Conservation (phyloP, 2,113 vertebrate species). For the Bubo scandiacus region DNA sequence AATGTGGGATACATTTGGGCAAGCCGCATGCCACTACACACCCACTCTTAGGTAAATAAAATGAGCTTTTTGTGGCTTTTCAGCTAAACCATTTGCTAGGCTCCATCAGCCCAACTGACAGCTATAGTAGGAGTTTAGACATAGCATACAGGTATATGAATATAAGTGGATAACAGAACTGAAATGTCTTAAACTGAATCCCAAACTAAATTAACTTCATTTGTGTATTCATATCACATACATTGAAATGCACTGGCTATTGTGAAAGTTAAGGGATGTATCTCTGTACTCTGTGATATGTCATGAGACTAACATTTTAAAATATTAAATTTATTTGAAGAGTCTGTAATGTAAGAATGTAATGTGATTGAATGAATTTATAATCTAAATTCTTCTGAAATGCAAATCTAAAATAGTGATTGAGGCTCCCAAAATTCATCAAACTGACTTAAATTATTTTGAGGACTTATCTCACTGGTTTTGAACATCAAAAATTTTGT, state of each 20-base stretch:
- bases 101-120: neutral
- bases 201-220: neutral
- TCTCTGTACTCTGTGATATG: neutral
- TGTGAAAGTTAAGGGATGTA: neutral
- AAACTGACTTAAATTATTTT: neutral
- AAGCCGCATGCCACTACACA: neutral
- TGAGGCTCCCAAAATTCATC: neutral
- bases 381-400: neutral
- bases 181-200: neutral
- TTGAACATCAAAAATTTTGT: neutral
- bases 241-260: neutral
- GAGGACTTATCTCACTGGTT: neutral
- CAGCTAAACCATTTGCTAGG: neutral
- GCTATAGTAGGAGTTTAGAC: neutral
- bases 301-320: neutral
- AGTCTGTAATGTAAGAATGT: neutral
- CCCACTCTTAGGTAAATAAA: neutral
- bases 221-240: neutral
- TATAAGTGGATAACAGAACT: neutral
- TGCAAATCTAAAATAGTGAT: neutral
- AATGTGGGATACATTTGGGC: neutral
- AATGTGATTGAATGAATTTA: neutral
- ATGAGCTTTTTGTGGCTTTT: neutral
- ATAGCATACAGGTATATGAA: neutral
- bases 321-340: neutral